Conservation (phyloP, 2,113 vertebrate genomes). For the Psilopsiagon aymara region DNA sequence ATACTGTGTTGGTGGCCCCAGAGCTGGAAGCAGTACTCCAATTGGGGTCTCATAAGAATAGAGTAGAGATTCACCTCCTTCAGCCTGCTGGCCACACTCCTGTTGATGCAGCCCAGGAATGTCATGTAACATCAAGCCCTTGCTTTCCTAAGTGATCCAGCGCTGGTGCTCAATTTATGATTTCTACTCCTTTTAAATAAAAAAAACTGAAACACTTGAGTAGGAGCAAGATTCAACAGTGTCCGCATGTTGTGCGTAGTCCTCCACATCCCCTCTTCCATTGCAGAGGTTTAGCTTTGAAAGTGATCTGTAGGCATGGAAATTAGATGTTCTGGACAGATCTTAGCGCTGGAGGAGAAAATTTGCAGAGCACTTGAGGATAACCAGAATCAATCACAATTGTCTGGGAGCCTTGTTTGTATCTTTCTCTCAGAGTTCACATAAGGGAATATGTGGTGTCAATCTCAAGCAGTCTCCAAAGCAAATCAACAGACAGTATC, state of each 20-base stretch:
- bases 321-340: background rate
- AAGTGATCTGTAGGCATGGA: background rate
- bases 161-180: background rate
- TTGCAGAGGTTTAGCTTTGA: background rate
- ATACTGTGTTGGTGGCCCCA: too few species aligned
- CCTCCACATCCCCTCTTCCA: background rate
- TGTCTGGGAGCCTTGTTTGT: background rate
- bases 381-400: background rate
- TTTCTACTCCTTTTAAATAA: background rate
- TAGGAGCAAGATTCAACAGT: background rate
- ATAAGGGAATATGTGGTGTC: background rate
- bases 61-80: too few species aligned
- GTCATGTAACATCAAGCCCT: background rate
- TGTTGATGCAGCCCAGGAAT: background rate
- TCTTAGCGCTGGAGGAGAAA: background rate
- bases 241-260: background rate
- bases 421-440: background rate
- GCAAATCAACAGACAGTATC: background rate
- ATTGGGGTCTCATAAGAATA: too few species aligned
- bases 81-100: background rate
- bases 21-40: too few species aligned
- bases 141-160: background rate
- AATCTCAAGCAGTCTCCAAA: background rate
- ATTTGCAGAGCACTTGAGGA: background rate
- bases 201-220: background rate